These are phyloP conservation scores for Monopterus albus DNA, from an alignment of 2,113 vertebrate species.

Conservation along the genomic window DNA sequence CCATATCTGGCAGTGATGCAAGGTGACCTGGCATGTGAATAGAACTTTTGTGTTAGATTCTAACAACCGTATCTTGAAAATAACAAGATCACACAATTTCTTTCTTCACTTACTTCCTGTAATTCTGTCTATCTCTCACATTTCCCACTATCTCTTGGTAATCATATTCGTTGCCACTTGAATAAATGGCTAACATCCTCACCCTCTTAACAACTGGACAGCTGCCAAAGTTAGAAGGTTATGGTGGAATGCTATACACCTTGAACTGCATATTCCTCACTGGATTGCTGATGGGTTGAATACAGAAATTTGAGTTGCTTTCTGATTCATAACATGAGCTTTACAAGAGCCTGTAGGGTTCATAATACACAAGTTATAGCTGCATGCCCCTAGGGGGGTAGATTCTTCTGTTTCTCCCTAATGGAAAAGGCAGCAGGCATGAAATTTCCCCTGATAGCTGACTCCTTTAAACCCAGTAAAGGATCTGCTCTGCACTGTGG, in stretches of 20 bases:
- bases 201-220: conserved; percentile 17
- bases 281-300: not conserved
- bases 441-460: conserved; percentile 72
- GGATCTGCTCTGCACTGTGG: conserved; percentile 52
- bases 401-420: conserved; percentile 63
- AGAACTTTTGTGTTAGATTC: conserved; percentile 32
- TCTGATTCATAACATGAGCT: conserved; percentile 42
- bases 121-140: conserved; percentile 38
- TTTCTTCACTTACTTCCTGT: conserved; percentile 24
- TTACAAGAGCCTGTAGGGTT: conserved; percentile 42
- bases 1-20: not conserved
- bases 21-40: not conserved
- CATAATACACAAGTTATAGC: conserved; percentile 37
- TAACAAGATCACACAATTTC: conserved; percentile 54
- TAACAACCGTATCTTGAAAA: conserved; percentile 31
- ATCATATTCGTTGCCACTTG: conserved; percentile 45
- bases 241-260: not conserved
- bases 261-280: conserved; percentile 16
- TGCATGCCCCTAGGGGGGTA: conserved; percentile 23
- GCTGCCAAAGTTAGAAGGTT: not conserved
- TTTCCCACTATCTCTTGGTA: conserved; percentile 36
- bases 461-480: conserved; percentile 54
- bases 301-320: not conserved
- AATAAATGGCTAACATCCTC: conserved; percentile 45
- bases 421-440: conserved; percentile 72